phyloP scores from a whole-genome alignment of 2,797 vertebrate species.

The Fringilla coelebs region DNA sequence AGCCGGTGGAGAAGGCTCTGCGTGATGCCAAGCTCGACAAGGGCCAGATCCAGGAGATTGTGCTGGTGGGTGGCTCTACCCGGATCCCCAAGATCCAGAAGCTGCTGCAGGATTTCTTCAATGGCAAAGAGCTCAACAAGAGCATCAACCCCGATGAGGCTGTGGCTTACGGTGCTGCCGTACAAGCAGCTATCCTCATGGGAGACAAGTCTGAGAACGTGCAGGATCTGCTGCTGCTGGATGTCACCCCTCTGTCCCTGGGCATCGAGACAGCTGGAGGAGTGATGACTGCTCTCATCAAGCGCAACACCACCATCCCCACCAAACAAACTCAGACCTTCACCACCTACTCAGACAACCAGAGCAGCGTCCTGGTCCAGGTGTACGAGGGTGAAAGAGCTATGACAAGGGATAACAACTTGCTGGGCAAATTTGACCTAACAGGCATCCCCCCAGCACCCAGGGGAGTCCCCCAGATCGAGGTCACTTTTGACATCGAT shows the following conservation, averaged over 20 bases:
- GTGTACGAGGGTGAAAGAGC: constrained; percentile 92
- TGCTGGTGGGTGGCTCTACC: constrained; percentile 90
- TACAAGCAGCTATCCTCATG: constrained; percentile 91
- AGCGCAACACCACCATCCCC: constrained; percentile 93
- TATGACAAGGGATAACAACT: constrained; percentile 94
- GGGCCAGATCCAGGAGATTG: constrained; percentile 85
- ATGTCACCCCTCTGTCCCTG: constrained; percentile 88
- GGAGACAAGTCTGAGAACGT: constrained; percentile 92
- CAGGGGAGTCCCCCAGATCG: constrained; percentile 87
- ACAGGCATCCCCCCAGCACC: constrained; percentile 87
- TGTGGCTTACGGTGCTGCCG: constrained; percentile 88
- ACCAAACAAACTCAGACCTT: constrained; percentile 93
- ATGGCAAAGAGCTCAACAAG: constrained; percentile 91
- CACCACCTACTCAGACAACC: constrained; percentile 93
- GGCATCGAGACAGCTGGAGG: constrained; percentile 90
- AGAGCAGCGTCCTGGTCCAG: constrained; percentile 88
- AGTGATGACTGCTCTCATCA: constrained; percentile 90
- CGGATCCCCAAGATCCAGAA: constrained; percentile 95
- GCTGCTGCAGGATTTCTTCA: constrained; percentile 90
- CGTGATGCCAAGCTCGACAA: constrained; percentile 90
- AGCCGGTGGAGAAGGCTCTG: constrained; percentile 89
- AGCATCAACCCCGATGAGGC: constrained; percentile 94
- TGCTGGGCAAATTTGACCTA: constrained; percentile 90
- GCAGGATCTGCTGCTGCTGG: constrained; percentile 89
- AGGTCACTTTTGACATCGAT: constrained; percentile 91